These are phyloP conservation scores for Ophioninae sp. DNA, from an alignment of 2,888 invertebrate species.

Conservation along the genomic window DNA sequence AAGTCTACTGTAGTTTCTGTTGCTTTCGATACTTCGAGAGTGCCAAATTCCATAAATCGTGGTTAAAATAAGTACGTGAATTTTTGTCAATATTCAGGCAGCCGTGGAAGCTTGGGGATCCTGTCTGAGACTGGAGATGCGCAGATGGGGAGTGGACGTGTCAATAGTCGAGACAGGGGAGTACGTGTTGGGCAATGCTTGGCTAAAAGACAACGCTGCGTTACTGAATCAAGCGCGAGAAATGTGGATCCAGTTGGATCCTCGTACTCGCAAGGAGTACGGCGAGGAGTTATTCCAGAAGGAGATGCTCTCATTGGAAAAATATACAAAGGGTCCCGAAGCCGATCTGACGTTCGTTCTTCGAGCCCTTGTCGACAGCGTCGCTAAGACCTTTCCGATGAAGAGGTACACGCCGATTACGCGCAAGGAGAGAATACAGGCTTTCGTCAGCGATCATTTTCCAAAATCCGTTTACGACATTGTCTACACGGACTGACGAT, in stretches of 20 bases:
- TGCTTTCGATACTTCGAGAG: not conserved
- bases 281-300: slow-evolving; percentile 92
- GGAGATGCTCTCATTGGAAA: slow-evolving; percentile 89
- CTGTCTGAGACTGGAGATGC: slow-evolving; percentile 90
- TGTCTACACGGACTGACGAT: slow-evolving; percentile 82
- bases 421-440: slow-evolving; percentile 89
- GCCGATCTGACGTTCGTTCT: slow-evolving; percentile 90
- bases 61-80: not conserved
- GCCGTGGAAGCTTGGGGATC: slow-evolving; percentile 91
- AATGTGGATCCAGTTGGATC: slow-evolving; percentile 91
- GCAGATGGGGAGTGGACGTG: slow-evolving; percentile 90
- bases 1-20: not conserved
- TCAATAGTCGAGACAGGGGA: slow-evolving; percentile 93
- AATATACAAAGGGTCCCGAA: slow-evolving; percentile 88
- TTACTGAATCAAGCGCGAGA: slow-evolving; percentile 88
- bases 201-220: slow-evolving; percentile 86
- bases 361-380: slow-evolving; percentile 89
- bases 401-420: slow-evolving; percentile 92
- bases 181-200: slow-evolving; percentile 90
- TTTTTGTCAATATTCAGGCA: slow-evolving; percentile 81
- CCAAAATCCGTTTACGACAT: slow-evolving; percentile 91
- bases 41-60: not conserved
- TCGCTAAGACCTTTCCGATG: slow-evolving; percentile 91
- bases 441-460: slow-evolving; percentile 90
- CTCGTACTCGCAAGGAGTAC: slow-evolving; percentile 89